A percentile compares a stretch with the other conserved stretches of the same genome.
These are phyloP conservation scores for Fragum sueziense DNA, from an alignment of 2,888 invertebrate genomes.

Conservation along the genomic window DNA sequence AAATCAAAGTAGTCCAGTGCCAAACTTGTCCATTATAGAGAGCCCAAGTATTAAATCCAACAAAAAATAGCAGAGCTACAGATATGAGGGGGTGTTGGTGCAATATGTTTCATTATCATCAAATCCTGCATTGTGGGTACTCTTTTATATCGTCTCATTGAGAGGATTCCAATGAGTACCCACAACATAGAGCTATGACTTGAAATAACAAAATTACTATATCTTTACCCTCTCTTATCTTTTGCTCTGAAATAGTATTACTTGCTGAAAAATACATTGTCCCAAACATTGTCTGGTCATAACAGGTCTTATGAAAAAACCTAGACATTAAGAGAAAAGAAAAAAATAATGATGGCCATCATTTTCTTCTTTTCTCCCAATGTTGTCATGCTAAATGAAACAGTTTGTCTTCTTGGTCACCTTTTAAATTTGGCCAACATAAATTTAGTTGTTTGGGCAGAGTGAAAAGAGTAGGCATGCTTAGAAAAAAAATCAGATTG, in stretches of 20 bases:
- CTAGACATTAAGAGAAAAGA: background rate
- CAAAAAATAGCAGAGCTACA: background rate
- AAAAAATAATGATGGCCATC: background rate
- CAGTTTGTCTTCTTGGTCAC: background rate
- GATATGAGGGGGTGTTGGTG: background rate
- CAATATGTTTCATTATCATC: background rate
- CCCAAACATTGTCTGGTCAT: background rate
- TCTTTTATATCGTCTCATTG: background rate
- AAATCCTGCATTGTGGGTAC: background rate
- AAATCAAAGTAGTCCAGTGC: conserved; percentile 26
- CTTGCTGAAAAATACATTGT: background rate
- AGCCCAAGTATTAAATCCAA: conserved; percentile 9
- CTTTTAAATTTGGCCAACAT: background rate
- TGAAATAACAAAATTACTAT: background rate
- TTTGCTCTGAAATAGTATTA: background rate
- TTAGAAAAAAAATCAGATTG: too few species aligned
- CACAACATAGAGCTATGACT: background rate
- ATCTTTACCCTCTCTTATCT: too few species aligned
- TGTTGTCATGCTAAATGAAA: background rate
- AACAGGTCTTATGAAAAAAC: background rate
- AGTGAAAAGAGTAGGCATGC: too few species aligned
- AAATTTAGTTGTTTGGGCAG: background rate
- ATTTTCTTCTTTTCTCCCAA: background rate
- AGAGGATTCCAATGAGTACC: background rate
- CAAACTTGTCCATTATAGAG: conserved; percentile 8